Conservation (phyloP, 1,140 invertebrate genomes). For the Eurosta solidaginis region DNA sequence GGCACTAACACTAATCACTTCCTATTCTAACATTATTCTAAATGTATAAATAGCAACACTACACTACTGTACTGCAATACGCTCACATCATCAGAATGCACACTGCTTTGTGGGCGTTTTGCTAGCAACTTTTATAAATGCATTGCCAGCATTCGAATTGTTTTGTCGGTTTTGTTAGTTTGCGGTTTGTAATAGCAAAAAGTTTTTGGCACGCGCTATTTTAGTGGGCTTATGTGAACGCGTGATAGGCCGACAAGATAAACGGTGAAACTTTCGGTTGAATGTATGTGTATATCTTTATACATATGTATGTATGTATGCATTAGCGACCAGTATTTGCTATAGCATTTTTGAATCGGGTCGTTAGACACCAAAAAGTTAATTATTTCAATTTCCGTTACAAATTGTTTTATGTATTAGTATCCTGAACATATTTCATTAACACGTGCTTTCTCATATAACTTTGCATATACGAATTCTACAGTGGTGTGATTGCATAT, state of each 20-base stretch:
- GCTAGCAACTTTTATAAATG: background rate
- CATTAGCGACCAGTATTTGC: background rate
- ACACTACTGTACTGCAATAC: background rate
- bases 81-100: background rate
- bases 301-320: too few relatives aligned
- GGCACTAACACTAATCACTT: background rate
- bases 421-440: background rate
- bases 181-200: background rate
- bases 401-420: conserved; percentile 26
- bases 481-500: too few relatives aligned
- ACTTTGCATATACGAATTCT: too few relatives aligned
- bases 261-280: background rate
- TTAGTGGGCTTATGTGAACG: background rate
- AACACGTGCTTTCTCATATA: conserved; percentile 1
- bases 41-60: background rate
- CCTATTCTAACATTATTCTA: background rate
- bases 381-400: conserved; percentile 26
- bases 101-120: background rate
- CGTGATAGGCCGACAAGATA: background rate
- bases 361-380: conserved; percentile 25
- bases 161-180: background rate
- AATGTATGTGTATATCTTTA: too few relatives aligned
- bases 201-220: background rate
- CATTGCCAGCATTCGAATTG: conserved; percentile 18
- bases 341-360: background rate